Evolutionary conservation across 2,113 vertebrate species (phyloP), one percentile per base, ranked within the genome.

Genomic region (Neolamprologus brichardi): DNA sequence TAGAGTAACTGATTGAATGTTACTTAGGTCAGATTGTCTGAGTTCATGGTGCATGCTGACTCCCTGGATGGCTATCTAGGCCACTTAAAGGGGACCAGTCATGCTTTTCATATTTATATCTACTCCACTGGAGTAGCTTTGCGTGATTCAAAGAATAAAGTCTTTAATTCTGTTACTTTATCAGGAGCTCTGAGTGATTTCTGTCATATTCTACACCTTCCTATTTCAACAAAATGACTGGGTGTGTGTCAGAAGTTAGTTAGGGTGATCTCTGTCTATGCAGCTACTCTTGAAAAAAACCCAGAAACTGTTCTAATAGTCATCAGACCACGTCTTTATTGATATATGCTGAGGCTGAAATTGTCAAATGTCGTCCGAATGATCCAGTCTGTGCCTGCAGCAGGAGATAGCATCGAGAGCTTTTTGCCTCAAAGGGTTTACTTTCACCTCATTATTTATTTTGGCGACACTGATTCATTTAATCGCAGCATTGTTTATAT

Each of bases 241-340:
- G 60, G 18, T 64, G 18, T 37, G 10, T n/a, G 18, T 20, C 60
- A 37, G 32, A 64, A 1, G 60, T 64, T 64, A 64, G 32, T 64
- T n/a, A 20, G 60, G 32, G 32, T 64, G 10, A 37, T 64, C 60
- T 64, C 60, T 64, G 60, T 37, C 4, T 37, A 20, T 37, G 60
- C 18, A 37, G 60, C 60, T 64, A 37, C 32, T 64, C 32, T 64
- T 0, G 3, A 20, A 64, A 64, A 18, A 56, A 0, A 0, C 0
- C 2, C 30, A 34, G 32, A 37, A 64, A 37, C 6, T 64, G 18
- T 67, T 67, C 11, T 67, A 67, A 37, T 67, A 67, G 18, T 67
- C 3, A 67, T 67, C 32, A 67, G 37, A 37, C 32, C 32, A 67
- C 3, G 1, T 67, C 6, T 64, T 37, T 64, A 67, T 37, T 67